Base-by-base conservation (phyloP, 1,140 invertebrate species). In the Orius insidiosus region DNA sequence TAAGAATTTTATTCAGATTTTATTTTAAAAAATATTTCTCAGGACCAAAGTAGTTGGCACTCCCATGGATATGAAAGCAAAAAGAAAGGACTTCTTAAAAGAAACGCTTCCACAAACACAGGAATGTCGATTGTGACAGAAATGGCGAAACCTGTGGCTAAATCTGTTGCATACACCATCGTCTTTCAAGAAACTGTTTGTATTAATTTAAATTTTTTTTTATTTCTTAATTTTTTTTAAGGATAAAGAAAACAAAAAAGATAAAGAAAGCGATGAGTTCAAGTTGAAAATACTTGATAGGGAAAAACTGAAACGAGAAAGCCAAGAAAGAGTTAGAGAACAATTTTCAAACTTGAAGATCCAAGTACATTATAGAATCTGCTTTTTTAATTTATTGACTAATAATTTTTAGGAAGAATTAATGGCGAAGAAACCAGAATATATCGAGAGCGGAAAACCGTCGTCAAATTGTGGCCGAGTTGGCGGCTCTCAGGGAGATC, bases 351-450 rank as follows among this genome's bases (percentile, higher is more conserved):
- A 24, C 7, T 24, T 24, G 24, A 24, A 24, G 24, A 16, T 16
- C 8, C 6, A 39, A 35, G 30, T 35, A 34, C 15, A 38, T n/a
- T n/a, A n/a, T n/a, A n/a, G n/a, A n/a, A n/a, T n/a, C n/a, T n/a
- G n/a, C n/a, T n/a, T n/a, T n/a, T n/a, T n/a, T n/a, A n/a, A n/a
- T n/a, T n/a, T n/a, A n/a, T n/a, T n/a, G n/a, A n/a, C n/a, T n/a
- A n/a, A n/a, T n/a, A n/a, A n/a, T n/a, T 45, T 50, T 11, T 38
- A 59, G 56, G 54, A 58, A 31, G 54, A 52, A 43, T 46, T 58
- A 24, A 14, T 49, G 15, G 35, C 11, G 9, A 57, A 56, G 45
- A 52, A 53, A n/a, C 55, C 55, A 9, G 55, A 54, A 33, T 56
- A 54, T 46, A 35, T 56, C 35, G 13, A 46, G 47, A 44, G 56